phyloP scores from a whole-genome alignment of 2,888 invertebrate genomes.

The Mesoligia furuncula region DNA sequence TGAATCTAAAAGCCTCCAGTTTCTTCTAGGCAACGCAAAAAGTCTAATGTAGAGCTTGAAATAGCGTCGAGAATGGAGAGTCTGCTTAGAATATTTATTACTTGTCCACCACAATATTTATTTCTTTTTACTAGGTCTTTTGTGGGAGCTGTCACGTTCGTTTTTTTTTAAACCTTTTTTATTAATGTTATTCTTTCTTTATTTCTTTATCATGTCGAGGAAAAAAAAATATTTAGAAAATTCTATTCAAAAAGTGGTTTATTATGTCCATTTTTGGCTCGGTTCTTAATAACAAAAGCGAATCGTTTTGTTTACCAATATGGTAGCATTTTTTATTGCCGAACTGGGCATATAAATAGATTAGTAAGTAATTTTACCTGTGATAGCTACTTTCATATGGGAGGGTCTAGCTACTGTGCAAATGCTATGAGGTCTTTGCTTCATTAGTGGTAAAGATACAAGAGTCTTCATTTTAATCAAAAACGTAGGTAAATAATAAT shows the following conservation, averaged over 20 bases:
- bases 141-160: not conserved
- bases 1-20: constrained; percentile 56
- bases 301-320: too few relatives aligned
- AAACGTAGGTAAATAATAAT: too few relatives aligned
- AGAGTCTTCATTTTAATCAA: too few relatives aligned
- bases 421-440: too few relatives aligned
- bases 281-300: too few relatives aligned
- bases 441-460: too few relatives aligned
- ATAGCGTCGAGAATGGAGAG: constrained; percentile 18
- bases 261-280: not conserved
- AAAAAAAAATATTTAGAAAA: not conserved
- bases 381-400: too few relatives aligned
- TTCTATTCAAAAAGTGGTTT: not conserved
- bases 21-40: constrained; percentile 47
- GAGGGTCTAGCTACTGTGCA: too few relatives aligned
- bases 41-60: constrained; percentile 45
- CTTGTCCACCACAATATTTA: constrained; percentile 20
- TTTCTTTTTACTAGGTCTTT: constrained; percentile 5
- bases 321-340: too few relatives aligned
- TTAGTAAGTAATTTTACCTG: too few relatives aligned
- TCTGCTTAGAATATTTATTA: constrained; percentile 57
- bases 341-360: too few relatives aligned
- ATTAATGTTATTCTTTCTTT: not conserved
- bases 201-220: not conserved
- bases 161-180: not conserved